These are phyloP conservation scores for Clarias laeviceps DNA, from an alignment of 2,797 vertebrate species.

Conservation along the genomic window DNA sequence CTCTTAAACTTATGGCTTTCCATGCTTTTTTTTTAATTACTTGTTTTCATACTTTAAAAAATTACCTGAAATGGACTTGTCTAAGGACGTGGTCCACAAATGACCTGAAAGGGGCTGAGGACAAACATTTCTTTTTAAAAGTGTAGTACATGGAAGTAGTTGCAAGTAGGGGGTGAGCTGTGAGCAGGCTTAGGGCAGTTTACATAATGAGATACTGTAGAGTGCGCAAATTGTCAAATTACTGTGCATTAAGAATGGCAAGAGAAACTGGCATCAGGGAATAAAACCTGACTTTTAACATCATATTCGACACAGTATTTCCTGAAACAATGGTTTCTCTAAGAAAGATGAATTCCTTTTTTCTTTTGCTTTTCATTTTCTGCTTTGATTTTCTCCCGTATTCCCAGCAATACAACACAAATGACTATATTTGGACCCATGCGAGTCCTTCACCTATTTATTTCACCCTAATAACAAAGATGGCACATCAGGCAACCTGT, in stretches of 20 bases:
- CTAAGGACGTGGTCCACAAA: no score
- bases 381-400: not conserved
- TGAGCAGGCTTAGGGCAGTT: constrained; percentile 27
- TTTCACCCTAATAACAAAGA: constrained; percentile 1
- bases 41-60: constrained; percentile 37
- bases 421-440: constrained; percentile 22
- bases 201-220: not conserved
- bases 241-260: not conserved
- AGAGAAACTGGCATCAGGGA: not conserved
- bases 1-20: constrained; percentile 31
- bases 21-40: not conserved
- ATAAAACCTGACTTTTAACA: constrained; percentile 4
- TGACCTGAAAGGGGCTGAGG: constrained; percentile 9
- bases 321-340: constrained; percentile 3
- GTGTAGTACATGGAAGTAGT: constrained; percentile 29
- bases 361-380: not conserved
- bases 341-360: not conserved
- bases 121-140: constrained; percentile 25
- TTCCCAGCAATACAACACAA: constrained; percentile 3
- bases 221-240: constrained; percentile 7
- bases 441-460: constrained; percentile 3
- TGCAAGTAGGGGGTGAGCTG: constrained; percentile 20
- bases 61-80: constrained; percentile 1
- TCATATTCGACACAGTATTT: not conserved
- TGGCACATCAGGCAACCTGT: not conserved